Base-by-base conservation (phyloP, 2,113 vertebrate genomes). In the Aptenodytes patagonicus region DNA sequence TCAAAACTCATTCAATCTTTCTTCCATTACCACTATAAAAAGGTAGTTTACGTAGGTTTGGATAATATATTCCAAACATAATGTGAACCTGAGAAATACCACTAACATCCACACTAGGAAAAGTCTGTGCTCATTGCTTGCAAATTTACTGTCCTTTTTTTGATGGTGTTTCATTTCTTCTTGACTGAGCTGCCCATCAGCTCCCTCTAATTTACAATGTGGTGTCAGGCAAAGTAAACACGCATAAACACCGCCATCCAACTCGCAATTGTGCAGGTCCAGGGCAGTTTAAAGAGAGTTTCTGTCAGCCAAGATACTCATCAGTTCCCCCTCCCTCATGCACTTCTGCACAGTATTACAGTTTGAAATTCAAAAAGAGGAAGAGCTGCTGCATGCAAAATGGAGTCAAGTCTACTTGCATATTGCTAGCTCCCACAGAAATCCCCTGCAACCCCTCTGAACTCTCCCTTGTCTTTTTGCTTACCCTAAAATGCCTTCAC, bases 211-310 rank as follows among this genome's bases (percentile, higher is more conserved):
- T 61, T 73, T 58, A 19, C 47, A 60, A 20, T 24, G 34, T 29
- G 38, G 29, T 55, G 34, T 47, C 83, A 83, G n/a, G 64, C 25
- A 84, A 95, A 86, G 46, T 55, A 86, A 95, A 60, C 40, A 29
- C 0, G 0, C 15, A 20, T n/a, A 80, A 87, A 29, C n/a, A 24
- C 14, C 2, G 3, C 29, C 18, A 75, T 75, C 10, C 46, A 78
- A 25, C 29, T 62, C 1, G 1, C 8, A 75, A 6, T n/a, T 2
- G 0, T 91, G 73, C n/a, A 58, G 10, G 34, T 52, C 31, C 46
- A 38, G 55, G 29, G 28, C 28, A 66, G 57, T 54, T 76, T 73
- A 42, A 72, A 87, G 7, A 21, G 24, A 52, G 15, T 58, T 86
- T 80, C 11, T 84, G 62, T 78, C 42, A 83, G 18, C 21, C 20